Conservation (phyloP, 2,113 vertebrate genomes). For the Amphiprion ocellaris region DNA sequence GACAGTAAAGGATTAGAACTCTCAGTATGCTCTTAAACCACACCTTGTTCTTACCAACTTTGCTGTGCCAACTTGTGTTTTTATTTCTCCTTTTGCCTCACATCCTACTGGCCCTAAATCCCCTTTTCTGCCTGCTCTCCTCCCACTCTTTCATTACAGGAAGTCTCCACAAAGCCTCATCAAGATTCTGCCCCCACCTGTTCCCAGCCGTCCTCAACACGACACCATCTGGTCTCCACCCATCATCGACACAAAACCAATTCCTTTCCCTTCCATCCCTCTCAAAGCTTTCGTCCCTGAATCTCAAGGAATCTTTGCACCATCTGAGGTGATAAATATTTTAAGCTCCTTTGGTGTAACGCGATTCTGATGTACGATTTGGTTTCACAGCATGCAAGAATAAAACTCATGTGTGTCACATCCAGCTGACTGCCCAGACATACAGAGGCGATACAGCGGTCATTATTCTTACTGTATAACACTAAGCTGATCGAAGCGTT, state of each 20-base stretch:
- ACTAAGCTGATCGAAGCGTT: slow-evolving; percentile 27
- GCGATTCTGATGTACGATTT: not conserved
- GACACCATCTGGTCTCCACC: not conserved
- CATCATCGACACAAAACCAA: not conserved
- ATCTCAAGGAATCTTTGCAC: not conserved
- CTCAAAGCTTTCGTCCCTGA: not conserved
- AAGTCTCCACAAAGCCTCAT: not conserved
- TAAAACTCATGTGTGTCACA: not conserved
- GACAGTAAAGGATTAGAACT: too few relatives aligned
- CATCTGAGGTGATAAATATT: not conserved
- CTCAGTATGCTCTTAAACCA: too few relatives aligned
- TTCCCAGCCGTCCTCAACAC: not conserved
- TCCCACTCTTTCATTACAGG: not conserved
- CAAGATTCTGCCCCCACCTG: not conserved
- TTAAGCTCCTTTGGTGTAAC: too few relatives aligned
- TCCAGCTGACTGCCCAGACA: not conserved
- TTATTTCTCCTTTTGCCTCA: not conserved
- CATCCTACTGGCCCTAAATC: not conserved
- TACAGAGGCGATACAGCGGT: slow-evolving; percentile 12
- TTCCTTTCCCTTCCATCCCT: not conserved
- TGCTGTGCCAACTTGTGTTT: too few relatives aligned
- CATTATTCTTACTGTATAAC: slow-evolving; percentile 24
- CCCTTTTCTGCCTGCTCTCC: not conserved
- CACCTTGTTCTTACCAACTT: too few relatives aligned
- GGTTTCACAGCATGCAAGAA: not conserved